Conservation (phyloP, 2,888 invertebrate genomes). For the Proisotoma minuta region DNA sequence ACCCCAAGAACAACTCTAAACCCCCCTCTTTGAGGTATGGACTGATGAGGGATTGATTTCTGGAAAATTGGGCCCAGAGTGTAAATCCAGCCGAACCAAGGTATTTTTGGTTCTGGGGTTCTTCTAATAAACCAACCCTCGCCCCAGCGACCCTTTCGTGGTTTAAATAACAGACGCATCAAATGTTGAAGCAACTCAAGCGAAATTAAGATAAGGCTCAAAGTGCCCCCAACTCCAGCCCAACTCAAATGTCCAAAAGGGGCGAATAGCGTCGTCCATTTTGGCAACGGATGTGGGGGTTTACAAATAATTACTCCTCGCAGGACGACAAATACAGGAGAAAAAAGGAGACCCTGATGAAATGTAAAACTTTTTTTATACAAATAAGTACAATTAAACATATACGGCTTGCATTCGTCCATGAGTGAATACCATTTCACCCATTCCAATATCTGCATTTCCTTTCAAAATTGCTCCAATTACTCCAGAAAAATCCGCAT, state of each 20-base stretch:
- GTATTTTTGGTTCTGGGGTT: neutral
- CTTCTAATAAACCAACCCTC: neutral
- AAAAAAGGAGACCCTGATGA: neutral
- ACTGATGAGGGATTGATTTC: neutral
- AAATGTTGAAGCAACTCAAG: neutral
- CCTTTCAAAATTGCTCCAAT: neutral
- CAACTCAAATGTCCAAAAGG: neutral
- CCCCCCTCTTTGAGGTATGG: neutral
- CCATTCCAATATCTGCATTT: slow-evolving; percentile 1
- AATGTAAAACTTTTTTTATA: no score
- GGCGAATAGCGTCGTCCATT: neutral
- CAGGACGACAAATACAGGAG: neutral
- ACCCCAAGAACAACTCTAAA: neutral
- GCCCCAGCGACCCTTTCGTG: neutral
- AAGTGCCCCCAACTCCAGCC: neutral
- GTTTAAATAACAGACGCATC: neutral
- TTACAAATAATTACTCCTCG: neutral
- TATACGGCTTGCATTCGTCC: no score
- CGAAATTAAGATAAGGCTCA: neutral
- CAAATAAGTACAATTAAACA: no score
- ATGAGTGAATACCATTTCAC: neutral
- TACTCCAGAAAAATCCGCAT: neutral
- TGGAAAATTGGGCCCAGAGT: neutral
- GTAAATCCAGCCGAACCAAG: neutral
- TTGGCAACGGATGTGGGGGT: neutral